A percentile compares a stretch with the other conserved stretches of the same genome.
These are phyloP conservation scores for Apus apus DNA, from an alignment of 2,113 vertebrate species.

Conservation along the genomic window DNA sequence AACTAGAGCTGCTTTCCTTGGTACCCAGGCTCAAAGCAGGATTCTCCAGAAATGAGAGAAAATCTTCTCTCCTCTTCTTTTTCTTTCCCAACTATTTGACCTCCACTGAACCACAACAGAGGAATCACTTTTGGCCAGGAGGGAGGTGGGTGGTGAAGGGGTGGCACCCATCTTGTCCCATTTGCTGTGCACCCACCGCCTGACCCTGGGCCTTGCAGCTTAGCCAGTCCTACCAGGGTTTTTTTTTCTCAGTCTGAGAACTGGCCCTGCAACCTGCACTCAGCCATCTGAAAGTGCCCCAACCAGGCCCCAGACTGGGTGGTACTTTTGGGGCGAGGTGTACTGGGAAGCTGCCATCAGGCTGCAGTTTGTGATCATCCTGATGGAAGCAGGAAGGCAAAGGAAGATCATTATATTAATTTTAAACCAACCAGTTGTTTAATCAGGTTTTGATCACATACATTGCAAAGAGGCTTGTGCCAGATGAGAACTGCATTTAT, in stretches of 20 bases:
- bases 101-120: not conserved
- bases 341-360: not conserved
- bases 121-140: not conserved
- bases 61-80: not conserved
- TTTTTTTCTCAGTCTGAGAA: not conserved
- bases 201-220: fast-evolving
- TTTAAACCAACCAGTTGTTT: conserved; percentile 44
- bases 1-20: not conserved
- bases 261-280: not conserved
- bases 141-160: not conserved
- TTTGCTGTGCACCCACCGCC: not conserved
- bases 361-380: not conserved
- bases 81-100: not conserved
- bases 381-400: conserved; percentile 41
- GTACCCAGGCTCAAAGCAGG: not conserved
- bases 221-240: too few relatives aligned
- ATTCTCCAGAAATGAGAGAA: not conserved
- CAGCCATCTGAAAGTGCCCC: fast-evolving
- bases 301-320: fast-evolving
- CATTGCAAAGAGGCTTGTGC: conserved; percentile 15
- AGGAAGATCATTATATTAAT: conserved; percentile 32
- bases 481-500: not conserved
- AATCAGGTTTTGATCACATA: conserved; percentile 52
- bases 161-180: fast-evolving
- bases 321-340: not conserved